phyloP scores from a whole-genome alignment of 2,888 invertebrate species.

The Dromius quadrimaculatus region DNA sequence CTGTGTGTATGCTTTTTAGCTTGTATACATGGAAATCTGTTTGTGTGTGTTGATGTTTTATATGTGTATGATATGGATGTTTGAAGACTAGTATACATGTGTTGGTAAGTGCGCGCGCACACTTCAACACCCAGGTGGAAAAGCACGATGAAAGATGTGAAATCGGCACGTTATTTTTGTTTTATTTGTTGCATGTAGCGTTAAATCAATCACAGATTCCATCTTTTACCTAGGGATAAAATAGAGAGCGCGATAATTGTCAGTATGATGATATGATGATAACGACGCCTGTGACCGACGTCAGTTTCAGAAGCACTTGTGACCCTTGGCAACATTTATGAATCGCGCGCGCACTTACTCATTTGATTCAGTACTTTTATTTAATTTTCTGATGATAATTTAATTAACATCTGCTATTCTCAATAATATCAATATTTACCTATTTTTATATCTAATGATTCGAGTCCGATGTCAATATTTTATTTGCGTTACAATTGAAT shows the following conservation, averaged over 20 bases:
- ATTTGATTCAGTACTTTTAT: too few relatives aligned
- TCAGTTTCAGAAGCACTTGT: slow-evolving; percentile 9
- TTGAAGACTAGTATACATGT: slow-evolving; percentile 44
- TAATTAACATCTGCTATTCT: too few relatives aligned
- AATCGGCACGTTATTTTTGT: neutral
- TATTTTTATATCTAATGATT: too few relatives aligned
- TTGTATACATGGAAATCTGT: slow-evolving; percentile 22
- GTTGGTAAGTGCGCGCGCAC: slow-evolving; percentile 56
- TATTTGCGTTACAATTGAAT: too few relatives aligned
- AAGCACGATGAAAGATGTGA: neutral
- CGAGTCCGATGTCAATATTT: too few relatives aligned
- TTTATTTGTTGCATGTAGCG: slow-evolving; percentile 8
- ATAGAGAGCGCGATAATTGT: neutral
- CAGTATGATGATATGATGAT: slow-evolving; percentile 3
- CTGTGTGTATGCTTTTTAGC: slow-evolving; percentile 40
- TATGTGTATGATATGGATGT: slow-evolving; percentile 30
- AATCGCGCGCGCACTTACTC: slow-evolving; percentile 45
- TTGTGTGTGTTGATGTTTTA: slow-evolving; percentile 16
- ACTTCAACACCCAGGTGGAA: slow-evolving; percentile 55
- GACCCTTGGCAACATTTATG: slow-evolving; percentile 32
- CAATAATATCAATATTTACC: too few relatives aligned
- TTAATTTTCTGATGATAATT: too few relatives aligned
- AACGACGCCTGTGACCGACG: slow-evolving; percentile 5
- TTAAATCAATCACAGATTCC: slow-evolving; percentile 6
- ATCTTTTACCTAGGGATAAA: slow-evolving; percentile 2